Evolutionary conservation across 2,888 invertebrate species (phyloP).

Genomic region (Drosophila merina): DNA sequence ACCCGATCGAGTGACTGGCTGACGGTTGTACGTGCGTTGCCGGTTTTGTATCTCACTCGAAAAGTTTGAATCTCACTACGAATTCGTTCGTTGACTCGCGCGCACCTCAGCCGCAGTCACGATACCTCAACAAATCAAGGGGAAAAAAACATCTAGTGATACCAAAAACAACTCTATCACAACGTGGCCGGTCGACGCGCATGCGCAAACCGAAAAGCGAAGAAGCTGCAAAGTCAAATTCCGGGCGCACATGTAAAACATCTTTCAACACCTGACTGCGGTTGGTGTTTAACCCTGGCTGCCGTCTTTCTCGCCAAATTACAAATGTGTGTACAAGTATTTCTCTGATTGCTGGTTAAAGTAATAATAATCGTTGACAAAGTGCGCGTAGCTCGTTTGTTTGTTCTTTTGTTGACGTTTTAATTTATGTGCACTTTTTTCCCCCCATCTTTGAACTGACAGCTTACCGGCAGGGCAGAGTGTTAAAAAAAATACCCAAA

Average conservation of each 20-base stretch:
- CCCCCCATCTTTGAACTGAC: conserved; percentile 34
- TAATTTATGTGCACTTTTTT: conserved; percentile 53
- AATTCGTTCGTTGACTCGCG: conserved; percentile 80
- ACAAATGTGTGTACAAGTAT: conserved; percentile 32
- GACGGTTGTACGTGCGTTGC: conserved; percentile 24
- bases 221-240: conserved; percentile 26
- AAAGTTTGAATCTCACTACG: conserved; percentile 72
- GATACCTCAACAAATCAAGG: background rate
- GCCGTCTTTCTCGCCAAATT: conserved; percentile 32
- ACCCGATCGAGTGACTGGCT: conserved; percentile 19
- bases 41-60: conserved; percentile 41
- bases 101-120: conserved; percentile 48
- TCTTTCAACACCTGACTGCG: conserved; percentile 21
- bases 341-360: conserved; percentile 38
- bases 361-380: conserved; percentile 45
- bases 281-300: conserved; percentile 2
- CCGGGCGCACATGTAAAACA: conserved; percentile 17
- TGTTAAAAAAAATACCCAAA: conserved; percentile 17
- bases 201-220: conserved; percentile 58
- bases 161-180: conserved; percentile 18
- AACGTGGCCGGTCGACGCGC: conserved; percentile 61
- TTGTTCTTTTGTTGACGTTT: conserved; percentile 54
- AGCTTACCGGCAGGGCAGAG: conserved; percentile 43
- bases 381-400: conserved; percentile 41
- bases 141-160: conserved; percentile 3